Base-by-base conservation (phyloP, 64 coral and sea anemone genomes). In the Cladopsammia gracilis region DNA sequence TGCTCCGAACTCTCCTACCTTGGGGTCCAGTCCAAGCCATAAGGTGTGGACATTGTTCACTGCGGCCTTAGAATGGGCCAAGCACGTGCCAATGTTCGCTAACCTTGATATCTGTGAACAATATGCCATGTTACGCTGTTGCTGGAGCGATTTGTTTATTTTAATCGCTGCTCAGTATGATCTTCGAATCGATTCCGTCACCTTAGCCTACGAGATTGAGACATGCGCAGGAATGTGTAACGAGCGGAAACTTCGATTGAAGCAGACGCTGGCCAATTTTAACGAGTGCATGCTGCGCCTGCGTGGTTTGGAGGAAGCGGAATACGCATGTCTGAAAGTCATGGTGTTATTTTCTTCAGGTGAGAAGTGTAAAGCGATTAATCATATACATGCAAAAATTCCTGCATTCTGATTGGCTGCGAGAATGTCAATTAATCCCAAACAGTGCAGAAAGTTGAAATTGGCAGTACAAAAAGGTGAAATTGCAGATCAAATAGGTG, bases 81-180 rank as follows among this genome's bases (percentile, higher is more conserved):
- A 64, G 25, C 74, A 65, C 12, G 88, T 90, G 19, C 88, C 88
- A 5, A 90, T 90, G 88, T 90, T 90, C 54, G 20, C 60, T 23
- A 90, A 90, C 48, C 77, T 90, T 42, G 88, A 90, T 81, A 77
- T 90, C 60, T 90, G 88, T 19, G 88, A 90, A 44, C 76, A 90
- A 43, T 90, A 90, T 46, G 51, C 62, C 58, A 65, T 90, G 58
- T 53, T 90, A 24, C 75, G 88, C 66, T 90, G 74, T 23, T 48
- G 88, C 14, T 90, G 88, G 88, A 44, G 88, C 77, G 88, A 90
- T 45, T 43, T 90, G 45, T 79, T 90, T 45, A 70, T 80, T 56
- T 20, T 90, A 34, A 54, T 76, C 56, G 88, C 88, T 9, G 74
- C 76, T 10, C 88, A 90, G 34, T 90, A 90, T 77, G 72, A 90